These are phyloP conservation scores for Moxostoma hubbsi DNA, from an alignment of 2,797 vertebrate genomes.

Conservation along the genomic window DNA sequence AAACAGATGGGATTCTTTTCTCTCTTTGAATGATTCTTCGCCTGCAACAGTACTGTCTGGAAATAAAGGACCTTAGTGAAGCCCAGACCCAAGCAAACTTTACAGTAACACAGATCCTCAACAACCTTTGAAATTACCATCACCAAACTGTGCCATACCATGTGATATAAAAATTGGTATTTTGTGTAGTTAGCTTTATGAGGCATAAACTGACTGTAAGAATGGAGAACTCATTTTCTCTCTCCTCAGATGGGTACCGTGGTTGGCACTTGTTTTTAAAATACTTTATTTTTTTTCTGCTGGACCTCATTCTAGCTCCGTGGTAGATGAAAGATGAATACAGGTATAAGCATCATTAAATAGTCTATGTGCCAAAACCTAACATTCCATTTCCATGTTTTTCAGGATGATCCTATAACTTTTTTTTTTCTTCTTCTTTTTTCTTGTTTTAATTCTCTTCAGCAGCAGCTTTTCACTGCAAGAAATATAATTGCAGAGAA, in stretches of 20 bases:
- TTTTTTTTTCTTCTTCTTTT: conserved; percentile 17
- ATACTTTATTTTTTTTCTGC: conserved; percentile 2
- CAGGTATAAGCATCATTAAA: neutral
- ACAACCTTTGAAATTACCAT: conserved; percentile 7
- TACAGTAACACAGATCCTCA: conserved; percentile 17
- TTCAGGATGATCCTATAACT: neutral
- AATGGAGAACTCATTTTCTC: neutral
- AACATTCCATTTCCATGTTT: conserved; percentile 33
- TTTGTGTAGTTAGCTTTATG: conserved; percentile 25
- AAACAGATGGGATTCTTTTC: neutral
- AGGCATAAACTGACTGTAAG: neutral
- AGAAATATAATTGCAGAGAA: neutral
- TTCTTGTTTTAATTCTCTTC: neutral
- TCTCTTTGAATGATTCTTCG: neutral
- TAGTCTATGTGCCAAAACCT: conserved; percentile 48
- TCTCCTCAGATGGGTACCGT: neutral
- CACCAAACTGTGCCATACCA: conserved; percentile 26
- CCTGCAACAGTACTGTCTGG: conserved; percentile 3
- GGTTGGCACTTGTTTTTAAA: conserved; percentile 17
- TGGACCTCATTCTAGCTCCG: neutral
- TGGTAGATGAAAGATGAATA: conserved; percentile 1
- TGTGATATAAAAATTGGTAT: conserved; percentile 3
- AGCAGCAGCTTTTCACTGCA: conserved; percentile 13
- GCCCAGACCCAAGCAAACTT: conserved; percentile 1
- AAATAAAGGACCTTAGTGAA: conserved; percentile 23